Base-by-base conservation (phyloP, 2,888 invertebrate genomes). In the Himalopsyche kuldschensis region DNA sequence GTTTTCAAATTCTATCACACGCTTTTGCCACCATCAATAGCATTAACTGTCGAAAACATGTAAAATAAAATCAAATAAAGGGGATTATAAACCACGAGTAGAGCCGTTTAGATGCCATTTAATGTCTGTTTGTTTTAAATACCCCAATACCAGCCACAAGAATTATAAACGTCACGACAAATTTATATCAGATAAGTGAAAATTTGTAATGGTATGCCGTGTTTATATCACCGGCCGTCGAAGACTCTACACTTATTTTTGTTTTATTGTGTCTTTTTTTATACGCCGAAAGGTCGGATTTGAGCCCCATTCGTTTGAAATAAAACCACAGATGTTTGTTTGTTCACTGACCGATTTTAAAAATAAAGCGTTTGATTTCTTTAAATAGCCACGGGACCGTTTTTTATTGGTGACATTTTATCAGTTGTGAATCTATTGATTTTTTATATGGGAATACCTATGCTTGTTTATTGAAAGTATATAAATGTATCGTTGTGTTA, bases 141-240 rank as follows among this genome's bases (percentile, higher is more conserved):
- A 83, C 82, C 79, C 84, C 82, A 84, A 84, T 85, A 83, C 84
- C 84, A 83, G 81, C 82, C 81, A 84, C 78, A 47, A 78, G 78
- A 81, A 81, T 85, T 82, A 82, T 82, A 84, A 85, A 85, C 81
- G 85, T 85, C 85, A 86, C 83, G 86, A 86, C 86, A 86, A 86
- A 86, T 86, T 86, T 86, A 86, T 84, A 86, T 86, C 86, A 84
- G 86, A 86, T 86, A 84, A 84, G 75, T 78, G 84, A 83, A 86
- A 86, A 86, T 86, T 86, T 86, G 86, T 86, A 83, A 82, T 81
- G 84, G 77, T 80, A 80, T 63, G 79, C 81, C 80, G 82, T 80
- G 83, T 82, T 84, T 86, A 86, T 84, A 86, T 86, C 84, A 86
- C 86, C 83, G 78, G 63, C 11, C 76, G 78, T 82, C 84, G 82